Base-by-base conservation (phyloP, 2,797 vertebrate species). In the Heteromormyrus szaboi region DNA sequence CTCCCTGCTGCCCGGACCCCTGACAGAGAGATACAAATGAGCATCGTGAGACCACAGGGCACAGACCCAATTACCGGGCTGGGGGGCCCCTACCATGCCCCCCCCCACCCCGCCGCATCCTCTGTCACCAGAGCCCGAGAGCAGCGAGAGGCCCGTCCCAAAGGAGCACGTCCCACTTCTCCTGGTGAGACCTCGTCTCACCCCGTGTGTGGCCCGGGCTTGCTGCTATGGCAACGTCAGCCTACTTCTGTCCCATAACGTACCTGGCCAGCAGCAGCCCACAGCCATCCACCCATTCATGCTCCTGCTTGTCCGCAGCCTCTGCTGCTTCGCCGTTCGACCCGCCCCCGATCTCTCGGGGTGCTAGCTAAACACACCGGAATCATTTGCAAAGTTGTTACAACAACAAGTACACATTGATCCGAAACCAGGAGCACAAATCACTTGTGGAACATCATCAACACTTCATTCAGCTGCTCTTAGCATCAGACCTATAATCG, bases 61-160 rank as follows among this genome's bases (percentile, higher is more conserved):
- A 11, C n/a, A 44, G 56, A 53, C 12, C 37, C 56, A 87, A 87
- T 87, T 87, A 87, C 86, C 37, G 86, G 86, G 7, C 86, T 53
- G 54, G 54, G 54, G 86, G 86, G 86, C 56, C 54, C 54, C 53
- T 51, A n/a, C 50, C 50, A 17, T 46, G 37, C 56, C 37, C 25
- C 25, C 25, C 54, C 53, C 85, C 51, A 2, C 25, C 85, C 53
- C 19, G 0, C 33, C 29, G 3, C 29, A 25, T 53, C 8, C 85
- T 59, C 33, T 56, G 85, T 86, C 85, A 86, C 51, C 51, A 51
- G 53, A 1, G 22, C 85, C 53, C 4, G 29, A 41, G 53, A 53
- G 22, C 85, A 86, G 56, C 11, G 86, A 87, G 14, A 87, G 86
- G 86, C 29, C 29, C 17, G 33, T 14, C n/a, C 54, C 44, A n/a